Percentiles rank a stretch among this genome's conserved stretches.
These are phyloP conservation scores for Megalonaias nervosa DNA, from an alignment of 1,140 invertebrate genomes.

Conservation along the genomic window DNA sequence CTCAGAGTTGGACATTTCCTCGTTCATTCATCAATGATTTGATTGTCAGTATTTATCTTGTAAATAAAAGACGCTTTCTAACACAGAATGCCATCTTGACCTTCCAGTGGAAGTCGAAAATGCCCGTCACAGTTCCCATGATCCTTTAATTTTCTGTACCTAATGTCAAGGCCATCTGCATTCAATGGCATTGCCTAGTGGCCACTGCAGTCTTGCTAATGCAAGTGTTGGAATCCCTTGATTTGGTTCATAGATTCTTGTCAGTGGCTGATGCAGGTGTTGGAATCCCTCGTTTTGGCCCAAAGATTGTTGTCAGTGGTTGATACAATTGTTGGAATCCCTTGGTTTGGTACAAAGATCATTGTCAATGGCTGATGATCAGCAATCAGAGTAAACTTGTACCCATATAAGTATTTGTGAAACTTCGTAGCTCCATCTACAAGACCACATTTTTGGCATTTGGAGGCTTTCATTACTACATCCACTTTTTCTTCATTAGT, in stretches of 20 bases:
- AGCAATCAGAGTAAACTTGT: conserved; percentile 51
- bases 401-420: conserved; percentile 70
- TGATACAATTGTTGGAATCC: conserved; percentile 49
- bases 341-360: conserved; percentile 64
- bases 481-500: conserved; percentile 13
- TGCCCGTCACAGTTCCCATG: conserved; percentile 27
- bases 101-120: conserved; percentile 19
- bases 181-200: too few relatives aligned
- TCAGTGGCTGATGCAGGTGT: background rate
- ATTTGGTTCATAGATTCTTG: conserved; percentile 52
- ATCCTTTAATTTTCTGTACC: conserved; percentile 21
- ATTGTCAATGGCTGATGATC: conserved; percentile 65
- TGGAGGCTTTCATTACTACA: conserved; percentile 52
- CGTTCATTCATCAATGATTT: conserved; percentile 10
- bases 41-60: background rate
- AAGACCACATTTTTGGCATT: conserved; percentile 42
- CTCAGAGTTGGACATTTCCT: conserved; percentile 12
- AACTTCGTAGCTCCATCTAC: conserved; percentile 66
- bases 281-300: conserved; percentile 50
- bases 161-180: too few relatives aligned
- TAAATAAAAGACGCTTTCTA: background rate
- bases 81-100: background rate
- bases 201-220: conserved; percentile 46
- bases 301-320: conserved; percentile 41
- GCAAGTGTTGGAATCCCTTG: conserved; percentile 43